A percentile compares a stretch with the other conserved stretches of the same genome.
phyloP scores from a whole-genome alignment of 2,888 invertebrate species.

The Steinernema hermaphroditum region DNA sequence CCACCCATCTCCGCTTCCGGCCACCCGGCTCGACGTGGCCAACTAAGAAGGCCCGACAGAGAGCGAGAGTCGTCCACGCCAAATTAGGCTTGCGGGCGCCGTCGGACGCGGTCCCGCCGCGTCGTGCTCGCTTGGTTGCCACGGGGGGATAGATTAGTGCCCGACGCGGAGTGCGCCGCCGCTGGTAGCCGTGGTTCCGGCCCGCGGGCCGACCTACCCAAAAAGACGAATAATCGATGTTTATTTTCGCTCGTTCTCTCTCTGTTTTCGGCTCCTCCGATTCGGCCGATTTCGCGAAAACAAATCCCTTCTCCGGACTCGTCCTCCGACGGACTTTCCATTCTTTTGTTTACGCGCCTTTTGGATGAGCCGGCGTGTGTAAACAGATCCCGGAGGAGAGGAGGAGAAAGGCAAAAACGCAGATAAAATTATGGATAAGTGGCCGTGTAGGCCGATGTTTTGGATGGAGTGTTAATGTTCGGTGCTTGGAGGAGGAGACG shows the following conservation, averaged over 20 bases:
- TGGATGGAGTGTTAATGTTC: too few relatives aligned
- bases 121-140: slow-evolving; percentile 20
- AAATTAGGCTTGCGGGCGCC: slow-evolving; percentile 20
- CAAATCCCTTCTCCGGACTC: not conserved
- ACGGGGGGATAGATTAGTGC: slow-evolving; percentile 18
- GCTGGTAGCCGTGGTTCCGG: not conserved
- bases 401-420: too few relatives aligned
- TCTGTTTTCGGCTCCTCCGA: not conserved
- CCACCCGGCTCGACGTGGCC: not conserved
- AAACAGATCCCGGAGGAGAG: too few relatives aligned
- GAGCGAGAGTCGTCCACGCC: slow-evolving; percentile 28
- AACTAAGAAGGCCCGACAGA: not conserved
- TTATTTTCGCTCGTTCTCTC: slow-evolving; percentile 1
- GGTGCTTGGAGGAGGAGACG: too few relatives aligned
- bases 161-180: not conserved
- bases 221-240: slow-evolving; percentile 26
- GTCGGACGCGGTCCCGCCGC: not conserved
- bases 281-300: not conserved
- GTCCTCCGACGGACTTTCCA: not conserved
- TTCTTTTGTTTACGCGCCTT: too few relatives aligned
- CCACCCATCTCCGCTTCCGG: slow-evolving; percentile 20
- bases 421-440: too few relatives aligned
- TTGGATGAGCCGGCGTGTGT: too few relatives aligned
- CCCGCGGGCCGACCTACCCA: not conserved
- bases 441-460: too few relatives aligned